Conservation (phyloP, 2,113 vertebrate genomes). For the Diglossa brunneiventris region DNA sequence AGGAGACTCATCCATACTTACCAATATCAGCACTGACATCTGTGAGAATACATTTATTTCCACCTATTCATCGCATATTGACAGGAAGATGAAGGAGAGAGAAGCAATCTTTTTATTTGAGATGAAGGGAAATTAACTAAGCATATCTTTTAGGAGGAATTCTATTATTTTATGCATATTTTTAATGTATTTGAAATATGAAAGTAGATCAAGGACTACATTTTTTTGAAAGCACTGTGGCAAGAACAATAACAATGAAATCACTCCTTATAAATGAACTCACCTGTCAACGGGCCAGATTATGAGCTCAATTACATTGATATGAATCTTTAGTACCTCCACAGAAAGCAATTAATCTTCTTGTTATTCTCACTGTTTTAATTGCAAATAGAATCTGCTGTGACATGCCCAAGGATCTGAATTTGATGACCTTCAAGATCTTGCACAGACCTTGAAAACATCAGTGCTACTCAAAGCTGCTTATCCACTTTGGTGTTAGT, state of each 20-base stretch:
- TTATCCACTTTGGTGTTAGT: not conserved
- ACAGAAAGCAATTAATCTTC: constrained; percentile 48
- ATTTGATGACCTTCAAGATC: not conserved
- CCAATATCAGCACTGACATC: not conserved
- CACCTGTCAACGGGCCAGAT: constrained; percentile 20
- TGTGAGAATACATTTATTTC: not conserved
- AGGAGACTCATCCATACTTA: not conserved
- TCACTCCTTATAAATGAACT: not conserved
- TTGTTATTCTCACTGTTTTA: constrained; percentile 20
- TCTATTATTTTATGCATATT: not conserved
- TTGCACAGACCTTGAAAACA: not conserved
- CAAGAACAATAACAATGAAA: not conserved
- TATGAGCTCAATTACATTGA: constrained; percentile 44
- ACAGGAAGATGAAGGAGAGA: not conserved
- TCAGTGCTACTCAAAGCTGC: not conserved
- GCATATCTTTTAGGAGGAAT: not conserved
- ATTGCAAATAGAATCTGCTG: not conserved
- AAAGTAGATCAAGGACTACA: not conserved
- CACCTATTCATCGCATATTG: not conserved
- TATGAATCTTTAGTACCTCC: constrained; percentile 28
- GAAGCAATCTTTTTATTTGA: not conserved
- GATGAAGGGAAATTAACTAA: not conserved
- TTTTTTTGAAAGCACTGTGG: not conserved
- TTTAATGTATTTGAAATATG: not conserved
- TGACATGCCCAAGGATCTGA: not conserved